Evolutionary conservation across 2,113 vertebrate genomes (phyloP), one percentile per base, ranked within the genome.

Genomic region (Carassius carassius): DNA sequence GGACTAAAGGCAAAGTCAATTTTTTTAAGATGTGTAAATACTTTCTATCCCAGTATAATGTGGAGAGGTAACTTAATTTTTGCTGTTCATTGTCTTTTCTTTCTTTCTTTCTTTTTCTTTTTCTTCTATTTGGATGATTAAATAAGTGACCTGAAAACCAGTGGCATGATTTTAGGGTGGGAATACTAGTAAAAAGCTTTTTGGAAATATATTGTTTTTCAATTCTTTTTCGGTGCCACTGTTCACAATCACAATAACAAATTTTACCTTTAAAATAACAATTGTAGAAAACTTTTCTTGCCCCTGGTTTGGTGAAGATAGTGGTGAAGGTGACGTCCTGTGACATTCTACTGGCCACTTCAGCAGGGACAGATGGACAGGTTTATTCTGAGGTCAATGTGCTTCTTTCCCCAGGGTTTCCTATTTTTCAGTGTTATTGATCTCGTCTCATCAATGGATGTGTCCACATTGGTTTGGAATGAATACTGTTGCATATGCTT

Each of bases 341-440:
- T 82, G 65, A 54, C 19, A 44, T 51, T 6, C 3, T 51, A 70
- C 29, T 21, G 17, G 47, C 10, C 3, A 12, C 17, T 70, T 82
- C 17, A 23, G 12, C 19, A n/a, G 25, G 65, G 49, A 82, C 47
- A 37, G 80, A 82, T 82, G 47, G 80, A n/a, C 80, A 82, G 78
- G 60, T 69, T 81, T 81, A 32, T 65, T 69, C 23, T 67, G 32
- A 81, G 78, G 41, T 69, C 78, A 81, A 69, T 62, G 62, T 82
- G 29, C 25, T 65, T 32, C 65, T 9, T 19, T 14, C 49, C 80
- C 47, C 25, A 37, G 25, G 47, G 44, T 37, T 32, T 81, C 19
- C 29, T 56, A 70, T 82, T 82, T 47, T 82, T 70, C 25, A 12
- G 65, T 54, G 11, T 32, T 82, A 82, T 82, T 82, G 80, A 70